Base-by-base conservation (phyloP, 2,113 vertebrate species). In the Pteruthius melanotis region DNA sequence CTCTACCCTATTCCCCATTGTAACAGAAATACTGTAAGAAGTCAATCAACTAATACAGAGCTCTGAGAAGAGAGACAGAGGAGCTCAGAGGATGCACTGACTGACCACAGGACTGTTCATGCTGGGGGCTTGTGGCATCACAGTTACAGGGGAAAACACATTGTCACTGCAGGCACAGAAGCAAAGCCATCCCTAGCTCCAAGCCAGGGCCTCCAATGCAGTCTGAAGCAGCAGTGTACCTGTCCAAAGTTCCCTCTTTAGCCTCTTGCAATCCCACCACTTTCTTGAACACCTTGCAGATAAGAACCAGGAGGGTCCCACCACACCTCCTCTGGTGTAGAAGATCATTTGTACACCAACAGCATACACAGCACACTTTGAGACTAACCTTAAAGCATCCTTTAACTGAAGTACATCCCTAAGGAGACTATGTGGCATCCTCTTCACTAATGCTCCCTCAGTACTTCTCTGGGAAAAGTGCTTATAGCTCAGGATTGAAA, bases 261-360 rank as follows among this genome's bases (percentile, higher is more conserved):
- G 61, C 28, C 31, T 64, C 63, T 49, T 21, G 4, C 12, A 27
- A 23, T 52, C 37, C 24, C 39, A 77, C 3, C 1, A 0, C 0
- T 30, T 35, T 53, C 49, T 33, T 16, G 11, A 82, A 44, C n/a
- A 26, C 6, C 15, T 24, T 56, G 30, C 28, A 50, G 35, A 42
- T 21, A 61, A 65, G 26, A 27, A 56, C 13, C 16, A 17, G 26
- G 45, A 17, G 8, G 39, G 74, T 11, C 19, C 15, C 24, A 33
- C 2, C 15, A 24, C 10, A 11, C 6, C 27, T 44, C 15, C 21
- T 31, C 27, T 7, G 35, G 17, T 5, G 5, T 2, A 35, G 42
- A 77, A 44, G 15, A 31, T 9, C 37, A 71, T 37, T 45, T 64
- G 42, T 18, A 60, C 7, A 77, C 24, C 53, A 60, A 28, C 23